Evolutionary conservation across 2,797 vertebrate species (phyloP), one percentile per base, ranked within the genome.

Genomic region (Phrynocephalus guinanensis): DNA sequence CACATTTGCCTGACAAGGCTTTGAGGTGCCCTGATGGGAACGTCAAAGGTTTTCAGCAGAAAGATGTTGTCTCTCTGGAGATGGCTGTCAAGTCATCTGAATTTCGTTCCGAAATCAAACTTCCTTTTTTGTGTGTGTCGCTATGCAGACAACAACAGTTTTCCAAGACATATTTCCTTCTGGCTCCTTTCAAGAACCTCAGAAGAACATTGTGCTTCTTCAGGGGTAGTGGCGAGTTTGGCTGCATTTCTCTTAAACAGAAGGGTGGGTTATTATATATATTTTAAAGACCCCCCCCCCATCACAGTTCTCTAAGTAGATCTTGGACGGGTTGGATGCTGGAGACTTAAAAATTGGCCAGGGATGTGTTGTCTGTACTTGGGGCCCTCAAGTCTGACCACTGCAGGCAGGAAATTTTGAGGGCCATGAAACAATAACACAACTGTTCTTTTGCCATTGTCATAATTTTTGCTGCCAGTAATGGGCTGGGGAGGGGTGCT

Each of bases 1-100:
- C 38, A 84, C 93, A 92, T 93, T 87, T 0, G 1, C 92, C 91
- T 96, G 95, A 94, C 95, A 94, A 93, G 94, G 91, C 91, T 94
- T 93, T 90, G 95, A 89, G 85, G 94, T 92, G 92, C 94, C 91
- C 91, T 95, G 95, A 90, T 96, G 93, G 96, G 95, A 95, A 93
- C 94, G 90, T 93, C 93, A 91, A 94, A 94, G 93, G 93, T 10
- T 94, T 73, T 95, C 52, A 15, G 91, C 63, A 0, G 93, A 93
- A 94, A 93, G 93, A 95, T 93, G 94, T 88, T 86, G 94, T 95
- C 79, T 72, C 95, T 95, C 93, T 82, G 79, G 89, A 93, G 95
- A 92, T 94, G 16, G 0, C 88, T 91, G 90, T 93, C 92, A 81
- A 91, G 96, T 95, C 94, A 91, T 96, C 95, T 97, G 95, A 90